Evolutionary conservation across 64 coral and sea anemone species (phyloP).

Genomic region (Actinia equina): DNA sequence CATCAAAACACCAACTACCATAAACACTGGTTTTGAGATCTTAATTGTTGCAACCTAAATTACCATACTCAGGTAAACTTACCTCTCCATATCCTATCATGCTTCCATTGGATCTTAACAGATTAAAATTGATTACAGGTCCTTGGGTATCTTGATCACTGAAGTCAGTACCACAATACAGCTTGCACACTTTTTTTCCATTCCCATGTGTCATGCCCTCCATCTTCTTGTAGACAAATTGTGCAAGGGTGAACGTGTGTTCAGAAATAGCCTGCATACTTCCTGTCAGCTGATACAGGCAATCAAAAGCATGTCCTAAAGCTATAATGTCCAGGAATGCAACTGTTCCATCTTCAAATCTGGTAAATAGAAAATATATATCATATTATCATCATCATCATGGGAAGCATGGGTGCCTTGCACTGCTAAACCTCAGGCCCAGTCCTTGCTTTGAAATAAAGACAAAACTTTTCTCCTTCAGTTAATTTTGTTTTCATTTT

Average conservation of each 20-base stretch:
- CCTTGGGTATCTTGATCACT: slow-evolving; percentile 53
- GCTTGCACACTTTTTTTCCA: slow-evolving; percentile 39
- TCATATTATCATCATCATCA: too few relatives aligned
- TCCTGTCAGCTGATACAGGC: slow-evolving; percentile 54
- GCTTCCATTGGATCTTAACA: slow-evolving; percentile 77
- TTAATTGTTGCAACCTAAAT: neutral
- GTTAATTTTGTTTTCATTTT: neutral
- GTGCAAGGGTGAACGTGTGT: slow-evolving; percentile 80
- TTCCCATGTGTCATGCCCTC: slow-evolving; percentile 68
- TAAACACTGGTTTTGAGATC: neutral
- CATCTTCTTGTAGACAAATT: slow-evolving; percentile 71
- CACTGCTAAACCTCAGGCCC: too few relatives aligned
- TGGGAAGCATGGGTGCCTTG: too few relatives aligned
- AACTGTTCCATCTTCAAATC: slow-evolving; percentile 95
- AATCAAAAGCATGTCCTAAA: slow-evolving; percentile 68
- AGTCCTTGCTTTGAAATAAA: too few relatives aligned
- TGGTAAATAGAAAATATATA: neutral
- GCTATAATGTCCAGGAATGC: slow-evolving; percentile 88
- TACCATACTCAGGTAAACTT: neutral
- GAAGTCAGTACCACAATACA: slow-evolving; percentile 71
- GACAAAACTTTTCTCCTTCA: neutral
- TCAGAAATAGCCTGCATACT: slow-evolving; percentile 44
- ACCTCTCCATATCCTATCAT: slow-evolving; percentile 96
- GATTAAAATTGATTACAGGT: slow-evolving; percentile 89
- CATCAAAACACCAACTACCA: neutral